phyloP scores from a whole-genome alignment of 1,140 invertebrate genomes.

The Rhagoletis zephyria region DNA sequence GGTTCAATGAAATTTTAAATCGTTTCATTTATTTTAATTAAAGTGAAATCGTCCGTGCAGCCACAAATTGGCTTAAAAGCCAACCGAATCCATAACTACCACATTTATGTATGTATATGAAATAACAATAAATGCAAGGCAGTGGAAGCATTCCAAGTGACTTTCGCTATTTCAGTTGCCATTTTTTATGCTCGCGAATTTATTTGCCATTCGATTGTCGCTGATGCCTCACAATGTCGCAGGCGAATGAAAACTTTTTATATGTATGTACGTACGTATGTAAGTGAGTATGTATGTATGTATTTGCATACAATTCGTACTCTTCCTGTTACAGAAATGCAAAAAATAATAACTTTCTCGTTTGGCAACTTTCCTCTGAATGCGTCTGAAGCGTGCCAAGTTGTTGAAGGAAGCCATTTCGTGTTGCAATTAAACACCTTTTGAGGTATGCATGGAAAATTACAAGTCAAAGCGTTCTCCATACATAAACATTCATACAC shows the following conservation, averaged over 20 bases:
- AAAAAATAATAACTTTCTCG: not conserved
- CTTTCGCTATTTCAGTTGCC: conserved; percentile 17
- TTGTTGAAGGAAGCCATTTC: conserved; percentile 32
- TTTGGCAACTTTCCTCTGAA: not conserved
- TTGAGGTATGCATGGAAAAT: conserved; percentile 25
- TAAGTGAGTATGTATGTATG: no score
- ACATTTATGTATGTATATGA: not conserved
- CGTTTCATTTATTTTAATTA: conserved; percentile 46
- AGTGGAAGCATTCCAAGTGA: conserved; percentile 10
- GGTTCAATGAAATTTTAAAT: conserved; percentile 30
- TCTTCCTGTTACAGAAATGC: not conserved
- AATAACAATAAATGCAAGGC: conserved; percentile 53
- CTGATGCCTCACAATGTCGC: not conserved
- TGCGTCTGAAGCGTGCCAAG: not conserved
- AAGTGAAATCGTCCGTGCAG: conserved; percentile 20
- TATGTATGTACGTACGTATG: not conserved
- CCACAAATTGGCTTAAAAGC: conserved; percentile 31
- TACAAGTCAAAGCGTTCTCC: not conserved
- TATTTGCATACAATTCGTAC: not conserved
- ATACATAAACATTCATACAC: not conserved
- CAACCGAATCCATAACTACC: conserved; percentile 16
- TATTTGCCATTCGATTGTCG: not conserved
- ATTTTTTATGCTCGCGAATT: conserved; percentile 26
- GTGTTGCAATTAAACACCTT: conserved; percentile 54
- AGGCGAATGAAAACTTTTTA: not conserved